Evolutionary conservation across 2,888 invertebrate species (phyloP).

Genomic region (Tubulanus polymorphus): DNA sequence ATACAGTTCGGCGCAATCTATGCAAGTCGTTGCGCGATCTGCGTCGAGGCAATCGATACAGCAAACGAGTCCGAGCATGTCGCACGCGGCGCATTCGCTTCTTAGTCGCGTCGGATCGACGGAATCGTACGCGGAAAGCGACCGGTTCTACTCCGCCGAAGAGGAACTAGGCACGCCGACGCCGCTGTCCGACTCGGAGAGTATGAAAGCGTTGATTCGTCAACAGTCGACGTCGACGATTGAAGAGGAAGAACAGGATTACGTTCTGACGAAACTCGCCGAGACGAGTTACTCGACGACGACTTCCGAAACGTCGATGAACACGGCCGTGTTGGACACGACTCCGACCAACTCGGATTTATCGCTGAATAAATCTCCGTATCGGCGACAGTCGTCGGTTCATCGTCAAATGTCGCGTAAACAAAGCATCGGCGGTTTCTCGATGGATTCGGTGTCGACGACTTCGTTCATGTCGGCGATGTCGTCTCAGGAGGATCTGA

Average conservation of each 20-base stretch:
- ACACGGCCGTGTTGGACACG: neutral
- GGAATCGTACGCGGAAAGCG: constrained; percentile 50
- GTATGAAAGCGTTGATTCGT: neutral
- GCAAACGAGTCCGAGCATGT: neutral
- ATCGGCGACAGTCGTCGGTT: neutral
- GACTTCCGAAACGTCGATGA: neutral
- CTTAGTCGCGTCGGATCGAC: neutral
- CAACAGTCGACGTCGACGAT: constrained; percentile 37
- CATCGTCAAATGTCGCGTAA: neutral
- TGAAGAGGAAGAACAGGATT: neutral
- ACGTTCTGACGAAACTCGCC: neutral
- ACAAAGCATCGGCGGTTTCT: neutral
- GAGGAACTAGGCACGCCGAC: constrained; percentile 62
- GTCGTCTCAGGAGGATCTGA: constrained; percentile 61
- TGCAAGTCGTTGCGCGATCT: neutral
- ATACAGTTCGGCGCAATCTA: neutral
- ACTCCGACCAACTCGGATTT: neutral
- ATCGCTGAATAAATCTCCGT: neutral
- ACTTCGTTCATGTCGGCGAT: constrained; percentile 71
- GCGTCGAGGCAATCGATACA: neutral
- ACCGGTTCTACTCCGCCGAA: constrained; percentile 89
- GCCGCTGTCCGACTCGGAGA: neutral
- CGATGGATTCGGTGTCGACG: constrained; percentile 30
- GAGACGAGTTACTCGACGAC: neutral
- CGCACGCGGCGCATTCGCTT: neutral